Evolutionary conservation across 2,888 invertebrate species (phyloP).

Genomic region (Agapostemon virescens): DNA sequence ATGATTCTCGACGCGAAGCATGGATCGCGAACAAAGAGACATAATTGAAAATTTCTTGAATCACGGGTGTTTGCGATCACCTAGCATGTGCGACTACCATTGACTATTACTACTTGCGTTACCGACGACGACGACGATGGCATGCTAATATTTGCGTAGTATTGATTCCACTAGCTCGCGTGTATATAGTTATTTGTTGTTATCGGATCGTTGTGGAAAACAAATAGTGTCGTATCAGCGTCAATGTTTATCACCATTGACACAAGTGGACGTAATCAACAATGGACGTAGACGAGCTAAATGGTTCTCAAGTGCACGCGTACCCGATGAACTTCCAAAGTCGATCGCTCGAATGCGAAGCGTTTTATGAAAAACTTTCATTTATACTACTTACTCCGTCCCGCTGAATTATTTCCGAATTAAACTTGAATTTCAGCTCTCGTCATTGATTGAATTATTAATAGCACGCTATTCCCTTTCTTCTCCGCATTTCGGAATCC

Average conservation of each 20-base stretch:
- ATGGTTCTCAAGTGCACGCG: slow-evolving; percentile 10
- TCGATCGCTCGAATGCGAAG: slow-evolving; percentile 1
- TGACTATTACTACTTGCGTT: not conserved
- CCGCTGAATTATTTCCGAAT: not conserved
- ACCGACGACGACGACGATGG: not conserved
- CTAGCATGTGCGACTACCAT: not conserved
- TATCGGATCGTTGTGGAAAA: not conserved
- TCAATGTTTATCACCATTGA: not conserved
- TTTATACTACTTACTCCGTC: not conserved
- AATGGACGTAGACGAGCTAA: not conserved
- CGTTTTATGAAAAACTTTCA: not conserved
- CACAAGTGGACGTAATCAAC: not conserved
- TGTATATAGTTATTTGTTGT: not conserved
- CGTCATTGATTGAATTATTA: not conserved
- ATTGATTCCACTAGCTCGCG: not conserved
- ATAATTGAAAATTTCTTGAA: not conserved
- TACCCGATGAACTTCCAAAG: not conserved
- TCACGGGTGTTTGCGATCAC: not conserved
- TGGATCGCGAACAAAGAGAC: not conserved
- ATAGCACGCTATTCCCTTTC: not conserved
- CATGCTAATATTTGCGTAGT: not conserved
- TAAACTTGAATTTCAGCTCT: not conserved
- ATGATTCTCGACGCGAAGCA: not conserved
- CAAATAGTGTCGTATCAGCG: not conserved
- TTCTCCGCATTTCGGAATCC: not conserved